Evolutionary conservation across 2,113 vertebrate genomes (phyloP).

Genomic region (Microtus ochrogaster): DNA sequence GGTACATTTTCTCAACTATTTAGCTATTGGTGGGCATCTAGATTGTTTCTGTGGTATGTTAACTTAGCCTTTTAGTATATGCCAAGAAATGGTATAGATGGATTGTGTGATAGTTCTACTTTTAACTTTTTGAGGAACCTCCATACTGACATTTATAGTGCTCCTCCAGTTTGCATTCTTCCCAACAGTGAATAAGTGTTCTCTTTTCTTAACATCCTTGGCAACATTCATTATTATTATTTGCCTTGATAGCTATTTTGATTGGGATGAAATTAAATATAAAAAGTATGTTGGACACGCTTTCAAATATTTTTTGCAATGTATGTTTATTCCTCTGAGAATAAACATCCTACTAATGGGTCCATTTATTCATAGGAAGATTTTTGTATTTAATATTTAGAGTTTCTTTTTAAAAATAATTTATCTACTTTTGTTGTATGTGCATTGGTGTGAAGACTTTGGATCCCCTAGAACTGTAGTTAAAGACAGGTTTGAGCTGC

Average conservation of each 20-base stretch:
- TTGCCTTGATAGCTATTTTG: background rate
- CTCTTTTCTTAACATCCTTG: background rate
- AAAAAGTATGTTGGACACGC: background rate
- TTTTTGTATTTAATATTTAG: background rate
- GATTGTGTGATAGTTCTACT: background rate
- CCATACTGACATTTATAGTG: background rate
- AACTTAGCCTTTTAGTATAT: background rate
- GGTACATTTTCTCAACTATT: background rate
- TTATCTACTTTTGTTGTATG: background rate
- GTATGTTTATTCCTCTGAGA: background rate
- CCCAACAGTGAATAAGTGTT: background rate
- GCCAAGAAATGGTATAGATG: background rate
- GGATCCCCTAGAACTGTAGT: background rate
- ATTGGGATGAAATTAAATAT: background rate
- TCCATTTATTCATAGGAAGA: background rate
- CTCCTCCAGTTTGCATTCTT: background rate
- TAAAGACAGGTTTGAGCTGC: background rate
- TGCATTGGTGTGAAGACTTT: background rate
- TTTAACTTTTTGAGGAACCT: background rate
- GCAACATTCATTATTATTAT: background rate
- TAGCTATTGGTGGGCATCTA: background rate
- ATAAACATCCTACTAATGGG: background rate
- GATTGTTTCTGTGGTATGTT: background rate
- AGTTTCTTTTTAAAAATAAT: background rate
- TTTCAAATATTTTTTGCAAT: background rate